Conservation (phyloP, 2,113 vertebrate genomes). For the Bolborhynchus lineola region DNA sequence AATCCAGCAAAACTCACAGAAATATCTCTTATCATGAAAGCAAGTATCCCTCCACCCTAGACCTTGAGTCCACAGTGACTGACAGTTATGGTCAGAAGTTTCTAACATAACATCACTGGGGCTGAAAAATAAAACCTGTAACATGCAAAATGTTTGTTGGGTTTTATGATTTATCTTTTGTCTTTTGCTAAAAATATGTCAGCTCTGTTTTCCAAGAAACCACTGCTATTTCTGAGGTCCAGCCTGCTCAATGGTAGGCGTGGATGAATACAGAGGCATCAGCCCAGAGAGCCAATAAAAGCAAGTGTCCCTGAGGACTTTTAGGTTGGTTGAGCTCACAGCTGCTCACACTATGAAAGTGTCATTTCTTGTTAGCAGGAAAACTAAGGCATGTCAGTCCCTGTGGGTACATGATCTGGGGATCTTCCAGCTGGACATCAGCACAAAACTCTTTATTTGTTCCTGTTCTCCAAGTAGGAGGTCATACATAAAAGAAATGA, state of each 20-base stretch:
- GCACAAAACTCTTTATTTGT: not conserved
- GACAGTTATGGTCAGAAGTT: not conserved
- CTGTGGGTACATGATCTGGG: not conserved
- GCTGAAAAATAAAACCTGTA: not conserved
- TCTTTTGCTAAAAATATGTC: not conserved
- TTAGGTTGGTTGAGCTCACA: not conserved
- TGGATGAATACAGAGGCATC: not conserved
- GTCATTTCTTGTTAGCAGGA: not conserved
- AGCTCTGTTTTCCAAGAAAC: not conserved
- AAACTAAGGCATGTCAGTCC: not conserved
- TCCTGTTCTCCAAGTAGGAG: not conserved
- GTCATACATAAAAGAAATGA: not conserved
- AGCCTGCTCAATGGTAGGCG: not conserved
- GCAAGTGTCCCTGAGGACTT: not conserved
- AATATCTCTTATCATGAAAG: not conserved
- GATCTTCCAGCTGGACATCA: not conserved
- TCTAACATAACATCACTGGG: not conserved
- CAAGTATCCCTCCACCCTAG: not conserved
- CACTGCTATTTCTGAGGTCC: not conserved
- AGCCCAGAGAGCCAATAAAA: not conserved
- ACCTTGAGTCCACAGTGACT: not conserved
- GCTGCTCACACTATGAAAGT: not conserved
- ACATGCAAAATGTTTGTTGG: not conserved
- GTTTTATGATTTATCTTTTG: not conserved
- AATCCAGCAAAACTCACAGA: not conserved